phyloP scores from a whole-genome alignment of 2,113 vertebrate species.

The Hiodon alosoides region DNA sequence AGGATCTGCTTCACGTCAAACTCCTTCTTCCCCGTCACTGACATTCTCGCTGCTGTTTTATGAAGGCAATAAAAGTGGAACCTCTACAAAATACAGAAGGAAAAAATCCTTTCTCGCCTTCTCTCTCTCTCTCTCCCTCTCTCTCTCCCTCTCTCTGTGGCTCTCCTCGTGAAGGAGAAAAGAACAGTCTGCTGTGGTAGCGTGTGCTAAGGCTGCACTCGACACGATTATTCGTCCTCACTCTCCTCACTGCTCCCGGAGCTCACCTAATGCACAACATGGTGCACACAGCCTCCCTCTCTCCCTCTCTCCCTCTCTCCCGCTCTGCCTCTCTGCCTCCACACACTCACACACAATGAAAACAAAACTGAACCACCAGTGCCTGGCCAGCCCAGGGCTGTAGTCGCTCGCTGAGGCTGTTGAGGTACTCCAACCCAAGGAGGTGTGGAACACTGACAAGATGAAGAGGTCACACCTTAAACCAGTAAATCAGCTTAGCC shows the following conservation, averaged over 20 bases:
- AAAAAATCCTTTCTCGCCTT: constrained; percentile 47
- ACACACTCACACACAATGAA: constrained; percentile 32
- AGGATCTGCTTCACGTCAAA: constrained; percentile 97
- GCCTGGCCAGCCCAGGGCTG: constrained; percentile 42
- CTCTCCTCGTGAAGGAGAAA: not conserved
- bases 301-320: constrained; percentile 3
- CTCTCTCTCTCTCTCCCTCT: constrained; percentile 32
- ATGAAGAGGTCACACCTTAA: constrained; percentile 88
- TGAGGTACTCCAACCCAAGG: constrained; percentile 59
- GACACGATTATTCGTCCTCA: constrained; percentile 47
- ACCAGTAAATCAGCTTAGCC: constrained; percentile 79
- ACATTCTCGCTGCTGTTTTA: constrained; percentile 69
- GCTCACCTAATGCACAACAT: constrained; percentile 69
- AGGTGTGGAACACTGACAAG: constrained; percentile 74
- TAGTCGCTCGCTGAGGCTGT: constrained; percentile 53
- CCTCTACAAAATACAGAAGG: constrained; percentile 54
- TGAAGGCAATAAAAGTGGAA: constrained; percentile 43
- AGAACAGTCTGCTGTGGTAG: constrained; percentile 59
- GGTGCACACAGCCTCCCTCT: constrained; percentile 47
- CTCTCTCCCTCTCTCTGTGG: constrained; percentile 19
- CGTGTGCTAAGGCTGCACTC: constrained; percentile 48
- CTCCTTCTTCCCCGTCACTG: constrained; percentile 90
- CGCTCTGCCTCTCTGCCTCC: constrained; percentile 34
- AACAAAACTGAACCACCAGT: constrained; percentile 43
- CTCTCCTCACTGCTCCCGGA: constrained; percentile 59